Percentiles rank a stretch among this genome's conserved stretches.
Evolutionary conservation across 2,113 vertebrate species (phyloP).

Genomic region (Semnornis frantzii): DNA sequence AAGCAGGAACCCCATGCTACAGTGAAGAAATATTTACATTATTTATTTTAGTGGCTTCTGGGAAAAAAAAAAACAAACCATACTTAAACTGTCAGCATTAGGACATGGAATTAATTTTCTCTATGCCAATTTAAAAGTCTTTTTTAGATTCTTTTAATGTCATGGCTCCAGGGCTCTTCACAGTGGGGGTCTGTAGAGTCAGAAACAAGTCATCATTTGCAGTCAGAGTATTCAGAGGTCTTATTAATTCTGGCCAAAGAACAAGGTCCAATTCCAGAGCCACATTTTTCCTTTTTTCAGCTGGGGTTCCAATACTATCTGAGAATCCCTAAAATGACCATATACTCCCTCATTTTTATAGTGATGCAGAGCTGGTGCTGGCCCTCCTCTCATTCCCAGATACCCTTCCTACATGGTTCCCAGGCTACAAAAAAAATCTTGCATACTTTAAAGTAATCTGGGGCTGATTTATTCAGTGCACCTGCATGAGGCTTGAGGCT

Average conservation of each 20-base stretch:
- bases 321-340: not conserved
- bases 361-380: not conserved
- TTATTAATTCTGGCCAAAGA: not conserved
- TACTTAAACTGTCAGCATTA: constrained; percentile 34
- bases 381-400: not conserved
- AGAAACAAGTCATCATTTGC: constrained; percentile 2
- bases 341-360: not conserved
- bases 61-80: not conserved
- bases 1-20: not conserved
- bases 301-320: not conserved
- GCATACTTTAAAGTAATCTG: constrained; percentile 40
- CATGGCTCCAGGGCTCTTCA: constrained; percentile 31
- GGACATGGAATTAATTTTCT: constrained; percentile 44
- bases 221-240: not conserved
- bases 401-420: not conserved
- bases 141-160: not conserved
- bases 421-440: not conserved
- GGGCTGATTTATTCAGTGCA: constrained; percentile 58
- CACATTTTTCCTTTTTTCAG: not conserved
- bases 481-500: not conserved
- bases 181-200: not conserved
- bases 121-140: not conserved
- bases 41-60: constrained; percentile 13
- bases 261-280: not conserved
- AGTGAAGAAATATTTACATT: constrained; percentile 5